Conservation (phyloP, 2,888 invertebrate species). For the Tinea semifulvella region DNA sequence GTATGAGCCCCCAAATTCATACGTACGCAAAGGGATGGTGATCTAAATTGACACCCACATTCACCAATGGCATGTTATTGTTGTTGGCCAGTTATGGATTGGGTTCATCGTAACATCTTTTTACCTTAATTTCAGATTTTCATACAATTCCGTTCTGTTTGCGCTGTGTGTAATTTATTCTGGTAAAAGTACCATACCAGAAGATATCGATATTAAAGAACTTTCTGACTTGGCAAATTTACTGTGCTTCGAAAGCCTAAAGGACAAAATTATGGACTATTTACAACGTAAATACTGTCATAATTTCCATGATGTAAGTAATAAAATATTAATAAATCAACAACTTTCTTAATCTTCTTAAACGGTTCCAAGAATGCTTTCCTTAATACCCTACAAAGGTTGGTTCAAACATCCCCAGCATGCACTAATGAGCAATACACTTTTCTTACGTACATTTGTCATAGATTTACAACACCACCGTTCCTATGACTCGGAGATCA, state of each 20-base stretch:
- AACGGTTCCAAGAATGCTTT: not conserved
- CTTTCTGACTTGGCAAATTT: conserved; percentile 89
- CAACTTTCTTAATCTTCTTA: not conserved
- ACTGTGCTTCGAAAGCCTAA: conserved; percentile 88
- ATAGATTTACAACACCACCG: too few relatives aligned
- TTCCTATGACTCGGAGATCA: too few relatives aligned
- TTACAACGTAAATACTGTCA: conserved; percentile 91
- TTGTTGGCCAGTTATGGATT: not conserved
- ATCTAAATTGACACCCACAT: too few relatives aligned
- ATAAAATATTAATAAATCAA: not conserved
- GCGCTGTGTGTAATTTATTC: conserved; percentile 94
- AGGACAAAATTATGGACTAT: conserved; percentile 89
- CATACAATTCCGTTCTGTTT: conserved; percentile 88
- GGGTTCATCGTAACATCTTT: not conserved
- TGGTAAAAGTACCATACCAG: conserved; percentile 88
- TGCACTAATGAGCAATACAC: too few relatives aligned
- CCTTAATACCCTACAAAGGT: too few relatives aligned
- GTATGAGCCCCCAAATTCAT: too few relatives aligned
- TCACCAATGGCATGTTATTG: too few relatives aligned
- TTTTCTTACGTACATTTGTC: too few relatives aligned
- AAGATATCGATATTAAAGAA: conserved; percentile 86
- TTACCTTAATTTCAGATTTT: conserved; percentile 68
- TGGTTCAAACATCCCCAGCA: too few relatives aligned
- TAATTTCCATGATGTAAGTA: conserved; percentile 85
- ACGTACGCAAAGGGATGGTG: too few relatives aligned